Percentiles rank a stretch among this genome's conserved stretches.
Evolutionary conservation across 2,888 invertebrate genomes (phyloP).

Genomic region (Drosophila bunnanda): DNA sequence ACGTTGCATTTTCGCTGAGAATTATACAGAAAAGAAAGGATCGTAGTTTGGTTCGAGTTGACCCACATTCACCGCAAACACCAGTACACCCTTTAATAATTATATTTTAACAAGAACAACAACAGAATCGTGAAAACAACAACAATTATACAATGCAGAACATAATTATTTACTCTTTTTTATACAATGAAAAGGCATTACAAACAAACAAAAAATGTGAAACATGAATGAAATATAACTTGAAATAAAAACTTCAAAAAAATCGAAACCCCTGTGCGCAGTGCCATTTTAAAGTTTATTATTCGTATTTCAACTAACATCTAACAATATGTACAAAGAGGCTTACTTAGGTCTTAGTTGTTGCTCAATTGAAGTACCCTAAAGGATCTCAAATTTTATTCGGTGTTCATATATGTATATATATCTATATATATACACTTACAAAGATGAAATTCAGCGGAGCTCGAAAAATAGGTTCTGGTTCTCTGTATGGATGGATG

Average conservation of each 20-base stretch:
- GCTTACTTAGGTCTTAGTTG: conserved; percentile 40
- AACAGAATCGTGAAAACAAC: conserved; percentile 70
- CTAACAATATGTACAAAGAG: conserved; percentile 67
- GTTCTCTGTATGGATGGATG: conserved; percentile 24
- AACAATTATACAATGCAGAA: conserved; percentile 70
- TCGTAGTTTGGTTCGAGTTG: conserved; percentile 71
- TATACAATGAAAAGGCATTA: conserved; percentile 80
- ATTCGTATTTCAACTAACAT: conserved; percentile 60
- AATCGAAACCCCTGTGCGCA: conserved; percentile 56
- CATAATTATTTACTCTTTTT: conserved; percentile 82
- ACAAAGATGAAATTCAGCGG: conserved; percentile 57
- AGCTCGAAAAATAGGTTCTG: conserved; percentile 65
- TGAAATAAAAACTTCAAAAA: conserved; percentile 78
- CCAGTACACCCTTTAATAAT: conserved; percentile 49
- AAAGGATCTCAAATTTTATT: conserved; percentile 55
- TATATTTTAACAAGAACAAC: conserved; percentile 70
- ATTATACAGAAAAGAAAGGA: conserved; percentile 32
- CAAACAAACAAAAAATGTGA: conserved; percentile 73
- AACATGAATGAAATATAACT: conserved; percentile 83
- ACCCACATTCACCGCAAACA: conserved; percentile 54
- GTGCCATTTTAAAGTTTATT: conserved; percentile 55
- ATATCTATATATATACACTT: conserved; percentile 34
- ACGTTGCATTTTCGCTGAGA: conserved; percentile 74
- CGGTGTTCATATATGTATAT: conserved; percentile 17
- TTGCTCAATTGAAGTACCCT: conserved; percentile 27